Evolutionary conservation across 2,888 invertebrate genomes (phyloP), one percentile per base, ranked within the genome.

Genomic region (Megalurothrips usitatus): DNA sequence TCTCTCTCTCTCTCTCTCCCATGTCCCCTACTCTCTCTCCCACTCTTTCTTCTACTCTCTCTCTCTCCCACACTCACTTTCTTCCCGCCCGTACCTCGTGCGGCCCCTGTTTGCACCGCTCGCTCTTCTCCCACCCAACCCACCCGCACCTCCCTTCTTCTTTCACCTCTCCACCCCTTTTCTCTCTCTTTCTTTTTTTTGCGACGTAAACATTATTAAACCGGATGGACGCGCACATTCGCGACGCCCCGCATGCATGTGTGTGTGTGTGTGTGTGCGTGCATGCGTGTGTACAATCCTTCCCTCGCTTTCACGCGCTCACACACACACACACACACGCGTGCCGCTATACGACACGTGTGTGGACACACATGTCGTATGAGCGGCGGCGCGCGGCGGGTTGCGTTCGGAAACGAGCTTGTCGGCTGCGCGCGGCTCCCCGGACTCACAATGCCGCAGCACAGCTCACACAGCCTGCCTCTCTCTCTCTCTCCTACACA

Each of bases 121-220:
- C n/a, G 6, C 58, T 2, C 58, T 17, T 1, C 58, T 58, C 58
- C 58, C 58, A 10, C 17, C 58, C 52, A 3, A 52, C 14, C 34
- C 34, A n/a, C n/a, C 6, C 34, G 6, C 6, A 43, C 34, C 34
- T 52, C 52, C 19, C 63, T 3, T 63, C 63, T 9, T n/a, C 63
- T 23, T 63, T 23, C 63, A 19, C 23, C 63, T 63, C 23, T n/a
- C 23, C n/a, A 12, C n/a, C 63, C 63, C 63, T 63, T 23, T 63
- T 23, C 23, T 23, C 63, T 23, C 19, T 63, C 63, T 19, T 63
- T 6, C 63, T 63, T 6, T n/a, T 63, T n/a, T n/a, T 23, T 23
- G 52, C 52, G 19, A 19, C 52, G 23, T 68, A 68, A 68, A 68
- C 68, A 68, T 68, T 68, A 68, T 68, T 68, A 68, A 68, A 68